Percentiles rank a stretch among this genome's conserved stretches.
Conservation (phyloP, 35 echinoderm and acorn worm species). For the Acanthaster planci region DNA sequence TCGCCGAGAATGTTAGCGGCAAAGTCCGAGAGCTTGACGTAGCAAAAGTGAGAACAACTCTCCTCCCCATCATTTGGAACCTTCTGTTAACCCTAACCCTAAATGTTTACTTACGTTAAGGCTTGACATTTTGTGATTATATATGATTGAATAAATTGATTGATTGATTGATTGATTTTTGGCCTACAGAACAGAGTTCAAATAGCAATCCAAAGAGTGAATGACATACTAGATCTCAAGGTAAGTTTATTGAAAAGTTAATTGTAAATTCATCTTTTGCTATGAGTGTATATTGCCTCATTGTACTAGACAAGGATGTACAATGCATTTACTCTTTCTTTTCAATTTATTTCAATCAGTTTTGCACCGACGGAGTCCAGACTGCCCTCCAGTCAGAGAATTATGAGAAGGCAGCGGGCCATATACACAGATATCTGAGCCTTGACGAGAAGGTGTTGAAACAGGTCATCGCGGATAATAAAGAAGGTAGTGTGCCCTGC, state of each 20-base stretch:
- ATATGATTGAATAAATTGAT: no score
- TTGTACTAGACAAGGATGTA: no score
- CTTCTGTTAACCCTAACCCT: not conserved
- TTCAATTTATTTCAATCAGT: slow-evolving; percentile 45
- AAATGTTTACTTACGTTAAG: not conserved
- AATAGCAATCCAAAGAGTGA: slow-evolving; percentile 87
- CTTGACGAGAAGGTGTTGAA: slow-evolving; percentile 96
- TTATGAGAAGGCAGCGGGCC: slow-evolving; percentile 97
- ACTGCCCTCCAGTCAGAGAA: slow-evolving; percentile 88
- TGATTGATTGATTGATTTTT: slow-evolving; percentile 42
- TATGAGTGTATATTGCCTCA: no score
- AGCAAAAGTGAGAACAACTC: slow-evolving; percentile 69
- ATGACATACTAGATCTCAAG: slow-evolving; percentile 97
- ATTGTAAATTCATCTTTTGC: no score
- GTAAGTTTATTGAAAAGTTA: slow-evolving; percentile 45
- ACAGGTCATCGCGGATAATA: slow-evolving; percentile 82
- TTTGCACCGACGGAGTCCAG: slow-evolving; percentile 97
- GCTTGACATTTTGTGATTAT: no score
- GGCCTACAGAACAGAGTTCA: slow-evolving; percentile 81
- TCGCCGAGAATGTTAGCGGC: slow-evolving; percentile 93
- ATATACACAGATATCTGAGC: slow-evolving; percentile 91
- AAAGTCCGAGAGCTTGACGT: slow-evolving; percentile 93
- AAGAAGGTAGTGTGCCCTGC: slow-evolving; percentile 75
- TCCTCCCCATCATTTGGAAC: not conserved
- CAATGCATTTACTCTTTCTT: not conserved